phyloP scores from a whole-genome alignment of 2,888 invertebrate species.

The Papilio gigon region DNA sequence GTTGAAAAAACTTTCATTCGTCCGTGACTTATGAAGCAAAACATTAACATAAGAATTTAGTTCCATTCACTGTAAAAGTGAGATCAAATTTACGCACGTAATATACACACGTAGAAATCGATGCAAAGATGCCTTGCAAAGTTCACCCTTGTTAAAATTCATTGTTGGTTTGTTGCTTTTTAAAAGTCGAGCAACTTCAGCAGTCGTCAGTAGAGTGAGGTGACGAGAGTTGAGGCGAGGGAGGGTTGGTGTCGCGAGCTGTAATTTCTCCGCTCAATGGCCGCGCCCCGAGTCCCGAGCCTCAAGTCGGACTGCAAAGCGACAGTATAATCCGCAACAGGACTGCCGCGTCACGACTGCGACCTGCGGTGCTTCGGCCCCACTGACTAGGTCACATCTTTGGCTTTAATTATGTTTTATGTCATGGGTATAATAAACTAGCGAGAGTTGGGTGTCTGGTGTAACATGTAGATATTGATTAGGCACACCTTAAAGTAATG shows the following conservation, averaged over 20 bases:
- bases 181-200: not conserved
- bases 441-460: not conserved
- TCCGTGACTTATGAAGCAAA: too few species aligned
- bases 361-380: not conserved
- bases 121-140: too few species aligned
- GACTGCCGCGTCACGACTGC: not conserved
- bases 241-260: not conserved
- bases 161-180: not conserved
- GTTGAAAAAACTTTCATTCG: too few species aligned
- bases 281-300: not conserved
- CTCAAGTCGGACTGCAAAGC: not conserved
- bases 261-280: constrained; percentile 3
- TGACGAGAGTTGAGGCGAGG: not conserved
- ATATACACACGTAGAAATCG: too few species aligned
- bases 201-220: too few species aligned
- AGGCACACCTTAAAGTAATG: too few species aligned
- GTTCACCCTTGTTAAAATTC: too few species aligned
- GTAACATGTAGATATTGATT: not conserved
- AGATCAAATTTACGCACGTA: too few species aligned
- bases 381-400: not conserved
- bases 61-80: too few species aligned
- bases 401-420: not conserved
- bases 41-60: too few species aligned
- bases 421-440: not conserved
- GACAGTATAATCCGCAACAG: not conserved